phyloP scores from a whole-genome alignment of 2,113 vertebrate genomes.

The Noctilio leporinus region DNA sequence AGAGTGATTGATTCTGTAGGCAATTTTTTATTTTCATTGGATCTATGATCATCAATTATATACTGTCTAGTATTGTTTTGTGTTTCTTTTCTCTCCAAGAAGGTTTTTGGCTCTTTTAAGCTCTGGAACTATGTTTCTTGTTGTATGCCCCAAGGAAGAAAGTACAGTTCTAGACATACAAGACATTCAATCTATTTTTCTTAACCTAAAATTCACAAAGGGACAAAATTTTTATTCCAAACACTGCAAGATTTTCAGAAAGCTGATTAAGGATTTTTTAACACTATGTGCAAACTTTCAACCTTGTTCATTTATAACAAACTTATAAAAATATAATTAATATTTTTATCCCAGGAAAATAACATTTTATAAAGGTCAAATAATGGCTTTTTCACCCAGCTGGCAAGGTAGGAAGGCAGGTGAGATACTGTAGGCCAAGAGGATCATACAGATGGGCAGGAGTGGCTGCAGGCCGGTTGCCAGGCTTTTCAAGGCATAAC shows the following conservation, averaged over 20 bases:
- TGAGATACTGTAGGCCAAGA: not conserved
- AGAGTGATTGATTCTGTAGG: not conserved
- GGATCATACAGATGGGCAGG: not conserved
- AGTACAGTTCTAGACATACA: not conserved
- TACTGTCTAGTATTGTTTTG: not conserved
- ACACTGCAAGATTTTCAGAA: not conserved
- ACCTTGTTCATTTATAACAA: not conserved
- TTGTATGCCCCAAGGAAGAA: not conserved
- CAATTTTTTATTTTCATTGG: not conserved
- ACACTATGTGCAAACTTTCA: not conserved
- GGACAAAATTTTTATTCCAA: constrained; percentile 9
- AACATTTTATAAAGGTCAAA: not conserved
- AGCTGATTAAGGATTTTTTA: not conserved
- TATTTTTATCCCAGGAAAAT: not conserved
- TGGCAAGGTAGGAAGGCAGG: not conserved
- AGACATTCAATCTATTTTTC: not conserved
- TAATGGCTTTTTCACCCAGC: not conserved
- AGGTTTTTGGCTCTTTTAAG: not conserved
- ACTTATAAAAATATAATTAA: not conserved
- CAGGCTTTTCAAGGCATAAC: not conserved
- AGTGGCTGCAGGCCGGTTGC: not conserved
- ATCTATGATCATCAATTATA: not conserved
- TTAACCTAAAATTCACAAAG: constrained; percentile 1
- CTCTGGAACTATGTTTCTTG: not conserved
- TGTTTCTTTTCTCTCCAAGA: not conserved